A percentile compares a stretch with the other conserved stretches of the same genome.
phyloP scores from a whole-genome alignment of 2,113 vertebrate genomes.

The Diphyllodes magnificus region DNA sequence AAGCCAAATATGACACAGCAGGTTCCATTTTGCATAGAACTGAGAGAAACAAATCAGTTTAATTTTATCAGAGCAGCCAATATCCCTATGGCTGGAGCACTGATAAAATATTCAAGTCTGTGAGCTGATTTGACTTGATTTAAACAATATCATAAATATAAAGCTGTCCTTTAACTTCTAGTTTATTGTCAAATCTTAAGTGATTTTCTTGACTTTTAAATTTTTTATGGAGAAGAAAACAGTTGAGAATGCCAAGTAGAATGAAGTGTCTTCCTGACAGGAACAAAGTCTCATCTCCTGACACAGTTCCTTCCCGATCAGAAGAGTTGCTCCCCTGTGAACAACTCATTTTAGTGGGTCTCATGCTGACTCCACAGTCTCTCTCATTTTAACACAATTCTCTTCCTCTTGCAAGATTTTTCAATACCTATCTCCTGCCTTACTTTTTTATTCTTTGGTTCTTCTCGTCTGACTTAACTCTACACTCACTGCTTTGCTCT shows the following conservation, averaged over 20 bases:
- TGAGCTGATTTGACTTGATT: neutral
- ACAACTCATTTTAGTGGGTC: neutral
- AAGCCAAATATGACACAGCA: neutral
- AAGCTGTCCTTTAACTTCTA: neutral
- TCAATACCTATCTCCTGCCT: neutral
- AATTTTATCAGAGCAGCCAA: neutral
- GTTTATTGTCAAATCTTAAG: neutral
- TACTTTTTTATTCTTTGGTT: neutral
- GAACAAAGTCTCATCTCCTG: neutral
- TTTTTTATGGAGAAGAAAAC: neutral
- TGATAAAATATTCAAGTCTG: neutral
- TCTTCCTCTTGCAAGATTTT: neutral
- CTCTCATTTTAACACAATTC: neutral
- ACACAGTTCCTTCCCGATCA: accelerated
- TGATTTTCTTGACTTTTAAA: neutral
- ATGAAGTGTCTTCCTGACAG: neutral
- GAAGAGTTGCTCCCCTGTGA: neutral
- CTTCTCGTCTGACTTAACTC: neutral
- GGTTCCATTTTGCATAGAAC: neutral
- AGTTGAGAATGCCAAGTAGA: neutral
- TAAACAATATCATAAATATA: neutral
- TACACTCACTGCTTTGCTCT: neutral
- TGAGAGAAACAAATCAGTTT: neutral
- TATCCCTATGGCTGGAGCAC: neutral
- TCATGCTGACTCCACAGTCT: neutral